These are phyloP conservation scores for Pandemis cinnamomeana DNA, from an alignment of 2,888 invertebrate genomes.

Conservation along the genomic window DNA sequence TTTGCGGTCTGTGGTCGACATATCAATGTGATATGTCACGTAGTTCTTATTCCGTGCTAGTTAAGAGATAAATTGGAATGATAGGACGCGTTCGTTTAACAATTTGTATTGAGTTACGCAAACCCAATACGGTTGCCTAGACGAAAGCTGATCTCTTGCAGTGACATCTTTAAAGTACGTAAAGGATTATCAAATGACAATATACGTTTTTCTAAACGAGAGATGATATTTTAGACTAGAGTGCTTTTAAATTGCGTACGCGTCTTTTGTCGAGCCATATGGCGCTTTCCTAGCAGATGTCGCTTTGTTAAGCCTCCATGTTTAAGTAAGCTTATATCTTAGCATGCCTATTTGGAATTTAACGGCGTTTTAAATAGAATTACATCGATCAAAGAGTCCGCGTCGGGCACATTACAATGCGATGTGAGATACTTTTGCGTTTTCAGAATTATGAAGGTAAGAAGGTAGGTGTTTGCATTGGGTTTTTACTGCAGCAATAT, in stretches of 20 bases:
- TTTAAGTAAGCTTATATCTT: conserved; percentile 63
- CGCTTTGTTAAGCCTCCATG: conserved; percentile 66
- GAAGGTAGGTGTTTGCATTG: background rate
- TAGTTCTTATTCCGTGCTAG: conserved; percentile 56
- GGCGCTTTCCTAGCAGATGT: conserved; percentile 81
- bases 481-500: background rate
- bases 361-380: conserved; percentile 51
- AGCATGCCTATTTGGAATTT: conserved; percentile 47
- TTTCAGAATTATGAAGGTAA: background rate
- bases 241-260: conserved; percentile 84
- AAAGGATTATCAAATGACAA: conserved; percentile 85
- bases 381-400: conserved; percentile 19
- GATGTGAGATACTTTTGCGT: background rate
- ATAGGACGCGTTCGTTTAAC: conserved; percentile 50
- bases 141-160: conserved; percentile 81
- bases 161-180: conserved; percentile 81
- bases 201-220: conserved; percentile 73
- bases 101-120: conserved; percentile 81
- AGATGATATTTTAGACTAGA: conserved; percentile 72
- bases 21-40: conserved; percentile 51
- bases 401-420: background rate
- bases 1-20: conserved; percentile 77
- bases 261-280: conserved; percentile 79
- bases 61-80: conserved; percentile 54
- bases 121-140: conserved; percentile 79